Percentiles rank a stretch among this genome's conserved stretches.
phyloP scores from a whole-genome alignment of 92 coral and sea anemone species.

The Palythoa caribaeorum region DNA sequence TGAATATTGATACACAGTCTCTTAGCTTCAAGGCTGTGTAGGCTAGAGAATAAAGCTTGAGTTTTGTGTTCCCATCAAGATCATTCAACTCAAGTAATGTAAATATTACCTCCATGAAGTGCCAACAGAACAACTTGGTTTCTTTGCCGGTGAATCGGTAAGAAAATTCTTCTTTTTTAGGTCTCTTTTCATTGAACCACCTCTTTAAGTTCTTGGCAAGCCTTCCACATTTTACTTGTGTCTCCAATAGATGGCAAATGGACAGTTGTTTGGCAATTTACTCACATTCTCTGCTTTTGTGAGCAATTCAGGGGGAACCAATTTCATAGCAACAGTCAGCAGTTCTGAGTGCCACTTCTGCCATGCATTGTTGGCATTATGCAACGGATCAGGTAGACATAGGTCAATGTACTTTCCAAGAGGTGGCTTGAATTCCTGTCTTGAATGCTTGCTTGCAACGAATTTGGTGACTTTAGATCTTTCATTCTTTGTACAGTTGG shows the following conservation, averaged over 20 bases:
- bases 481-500: constrained; percentile 17
- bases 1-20: constrained; percentile 46
- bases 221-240: constrained; percentile 57
- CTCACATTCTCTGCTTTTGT: constrained; percentile 39
- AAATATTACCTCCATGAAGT: constrained; percentile 13
- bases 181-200: constrained; percentile 50
- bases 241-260: constrained; percentile 57
- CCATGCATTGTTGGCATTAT: constrained; percentile 59
- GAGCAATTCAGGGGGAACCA: constrained; percentile 17
- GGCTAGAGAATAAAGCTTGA: constrained; percentile 55
- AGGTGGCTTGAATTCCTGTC: constrained; percentile 60
- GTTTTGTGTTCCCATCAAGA: constrained; percentile 25
- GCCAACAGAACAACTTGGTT: constrained; percentile 29
- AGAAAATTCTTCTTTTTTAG: constrained; percentile 31
- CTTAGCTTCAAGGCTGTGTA: constrained; percentile 48
- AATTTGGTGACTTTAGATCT: constrained; percentile 22
- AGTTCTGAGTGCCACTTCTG: constrained; percentile 60
- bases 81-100: constrained; percentile 22
- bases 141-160: constrained; percentile 31
- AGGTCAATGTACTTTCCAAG: constrained; percentile 58
- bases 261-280: constrained; percentile 50
- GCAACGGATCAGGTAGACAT: constrained; percentile 45
- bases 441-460: constrained; percentile 39
- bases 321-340: constrained; percentile 47
- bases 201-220: constrained; percentile 55